These are phyloP conservation scores for Pseudomyrmex concolor DNA, from an alignment of 1,140 invertebrate species.

Conservation along the genomic window DNA sequence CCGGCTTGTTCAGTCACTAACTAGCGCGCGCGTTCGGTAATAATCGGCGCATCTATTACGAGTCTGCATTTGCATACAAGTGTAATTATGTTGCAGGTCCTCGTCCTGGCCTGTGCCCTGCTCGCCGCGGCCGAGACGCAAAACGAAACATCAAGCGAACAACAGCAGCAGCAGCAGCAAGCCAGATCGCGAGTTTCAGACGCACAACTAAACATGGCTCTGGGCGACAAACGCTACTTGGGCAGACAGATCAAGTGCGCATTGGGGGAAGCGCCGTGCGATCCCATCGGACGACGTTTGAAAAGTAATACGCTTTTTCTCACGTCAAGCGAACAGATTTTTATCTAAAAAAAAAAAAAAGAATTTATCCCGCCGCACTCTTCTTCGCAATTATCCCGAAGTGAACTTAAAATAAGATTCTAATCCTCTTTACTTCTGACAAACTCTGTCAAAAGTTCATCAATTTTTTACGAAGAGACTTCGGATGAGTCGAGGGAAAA, in stretches of 20 bases:
- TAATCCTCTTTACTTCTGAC: neutral
- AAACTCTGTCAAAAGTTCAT: neutral
- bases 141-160: too few relatives aligned
- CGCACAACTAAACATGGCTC: conserved; percentile 87
- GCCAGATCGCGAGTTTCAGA: conserved; percentile 86
- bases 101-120: conserved; percentile 52
- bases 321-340: neutral
- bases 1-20: conserved; percentile 4
- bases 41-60: neutral
- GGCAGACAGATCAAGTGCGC: conserved; percentile 89
- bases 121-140: conserved; percentile 58
- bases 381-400: neutral
- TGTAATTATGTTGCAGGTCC: conserved; percentile 62
- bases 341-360: neutral
- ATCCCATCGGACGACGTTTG: conserved; percentile 88
- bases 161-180: conserved; percentile 4
- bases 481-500: neutral
- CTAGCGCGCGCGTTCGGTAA: neutral
- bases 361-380: neutral
- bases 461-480: neutral
- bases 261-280: conserved; percentile 89
- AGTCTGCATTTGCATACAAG: conserved; percentile 21
- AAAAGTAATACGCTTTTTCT: conserved; percentile 86
- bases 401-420: conserved; percentile 13
- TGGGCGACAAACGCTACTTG: conserved; percentile 89